Evolutionary conservation across 2,113 vertebrate genomes (phyloP).

Genomic region (Gambusia affinis): DNA sequence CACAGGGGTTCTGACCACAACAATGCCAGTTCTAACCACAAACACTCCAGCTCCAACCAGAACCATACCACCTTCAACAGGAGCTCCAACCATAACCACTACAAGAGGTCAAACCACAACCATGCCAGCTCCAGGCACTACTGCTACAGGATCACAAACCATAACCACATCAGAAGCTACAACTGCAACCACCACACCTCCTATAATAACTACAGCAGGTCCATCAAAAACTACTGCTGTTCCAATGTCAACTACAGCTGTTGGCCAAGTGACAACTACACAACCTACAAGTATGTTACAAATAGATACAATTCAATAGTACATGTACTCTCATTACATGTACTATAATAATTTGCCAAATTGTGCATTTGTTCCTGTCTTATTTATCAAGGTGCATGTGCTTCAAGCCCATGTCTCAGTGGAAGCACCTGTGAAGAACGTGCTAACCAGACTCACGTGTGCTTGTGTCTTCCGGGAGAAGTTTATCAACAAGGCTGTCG

Average conservation of each 20-base stretch:
- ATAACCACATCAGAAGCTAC: too few species aligned
- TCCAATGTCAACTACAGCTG: not conserved
- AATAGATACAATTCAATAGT: not conserved
- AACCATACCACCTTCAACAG: too few species aligned
- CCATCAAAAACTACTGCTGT: not conserved
- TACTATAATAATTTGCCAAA: not conserved
- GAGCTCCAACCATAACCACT: too few species aligned
- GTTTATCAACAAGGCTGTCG: not conserved
- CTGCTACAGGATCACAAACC: accelerated
- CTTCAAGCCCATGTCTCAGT: conserved; percentile 13
- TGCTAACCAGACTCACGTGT: not conserved
- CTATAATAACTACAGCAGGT: accelerated
- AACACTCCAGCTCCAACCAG: too few species aligned
- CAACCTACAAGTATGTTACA: conserved; percentile 1
- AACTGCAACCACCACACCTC: accelerated
- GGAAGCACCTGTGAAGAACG: conserved; percentile 55
- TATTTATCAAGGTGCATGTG: conserved; percentile 44
- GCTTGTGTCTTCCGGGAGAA: conserved; percentile 62
- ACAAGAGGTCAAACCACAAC: too few species aligned
- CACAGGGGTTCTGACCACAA: too few species aligned
- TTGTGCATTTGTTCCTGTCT: not conserved
- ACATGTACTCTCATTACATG: too few species aligned
- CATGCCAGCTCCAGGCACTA: too few species aligned
- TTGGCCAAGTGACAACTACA: not conserved
- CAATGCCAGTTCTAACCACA: too few species aligned